Percentiles rank a stretch among this genome's conserved stretches.
Evolutionary conservation across 2,113 vertebrate species (phyloP).

Genomic region (Austrofundulus limnaeus): DNA sequence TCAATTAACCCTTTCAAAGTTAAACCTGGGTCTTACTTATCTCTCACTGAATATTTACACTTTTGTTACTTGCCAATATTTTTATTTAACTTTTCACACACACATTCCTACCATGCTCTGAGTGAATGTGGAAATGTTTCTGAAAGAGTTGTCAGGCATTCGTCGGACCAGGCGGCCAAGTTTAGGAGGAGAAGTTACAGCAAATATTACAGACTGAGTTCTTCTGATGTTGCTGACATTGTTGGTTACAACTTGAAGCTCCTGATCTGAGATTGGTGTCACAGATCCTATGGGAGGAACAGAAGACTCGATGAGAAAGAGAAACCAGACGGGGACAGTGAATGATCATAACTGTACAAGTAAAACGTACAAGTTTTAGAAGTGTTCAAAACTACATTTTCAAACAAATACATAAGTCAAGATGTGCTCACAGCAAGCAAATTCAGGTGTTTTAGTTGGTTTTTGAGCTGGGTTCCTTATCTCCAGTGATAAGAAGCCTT

Average conservation of each 20-base stretch:
- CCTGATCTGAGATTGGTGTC: slow-evolving; percentile 76
- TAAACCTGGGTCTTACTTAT: not conserved
- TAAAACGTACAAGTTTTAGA: not conserved
- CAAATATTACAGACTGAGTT: slow-evolving; percentile 82
- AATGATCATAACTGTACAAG: not conserved
- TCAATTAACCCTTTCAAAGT: not conserved
- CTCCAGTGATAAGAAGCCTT: no score
- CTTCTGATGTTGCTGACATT: slow-evolving; percentile 65
- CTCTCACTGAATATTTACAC: no score
- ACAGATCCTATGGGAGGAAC: slow-evolving; percentile 71
- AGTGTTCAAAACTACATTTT: not conserved
- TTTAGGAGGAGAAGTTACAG: slow-evolving; percentile 75
- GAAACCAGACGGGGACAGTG: not conserved
- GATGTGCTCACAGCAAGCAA: no score
- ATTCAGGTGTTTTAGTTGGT: no score
- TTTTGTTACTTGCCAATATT: not conserved
- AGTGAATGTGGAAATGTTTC: slow-evolving; percentile 81
- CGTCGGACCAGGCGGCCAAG: slow-evolving; percentile 79
- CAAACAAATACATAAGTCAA: no score
- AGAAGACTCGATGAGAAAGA: not conserved
- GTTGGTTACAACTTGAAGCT: slow-evolving; percentile 84
- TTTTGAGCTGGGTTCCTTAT: no score
- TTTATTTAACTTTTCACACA: not conserved
- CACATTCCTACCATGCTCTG: slow-evolving; percentile 81
- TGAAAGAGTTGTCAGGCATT: slow-evolving; percentile 72